A percentile compares a stretch with the other conserved stretches of the same genome.
Conservation (phyloP, 2,797 vertebrate genomes). For the Chaetodon trifasciatus region DNA sequence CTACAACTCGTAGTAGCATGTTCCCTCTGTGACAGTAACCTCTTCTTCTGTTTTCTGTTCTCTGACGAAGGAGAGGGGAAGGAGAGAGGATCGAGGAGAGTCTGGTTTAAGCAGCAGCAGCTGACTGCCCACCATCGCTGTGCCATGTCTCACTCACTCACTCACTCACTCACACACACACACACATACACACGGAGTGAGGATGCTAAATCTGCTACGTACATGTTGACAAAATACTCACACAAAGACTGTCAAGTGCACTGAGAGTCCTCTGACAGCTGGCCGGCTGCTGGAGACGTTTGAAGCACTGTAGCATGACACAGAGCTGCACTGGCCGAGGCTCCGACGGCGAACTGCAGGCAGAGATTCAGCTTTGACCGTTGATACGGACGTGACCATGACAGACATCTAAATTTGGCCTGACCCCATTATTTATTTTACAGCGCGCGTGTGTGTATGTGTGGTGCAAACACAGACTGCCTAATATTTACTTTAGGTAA, state of each 20-base stretch:
- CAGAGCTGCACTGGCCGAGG: constrained; percentile 42
- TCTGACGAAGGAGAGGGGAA: constrained; percentile 77
- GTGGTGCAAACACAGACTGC: constrained; percentile 41
- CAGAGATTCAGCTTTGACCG: constrained; percentile 30
- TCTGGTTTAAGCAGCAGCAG: constrained; percentile 70
- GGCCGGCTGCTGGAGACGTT: constrained; percentile 50
- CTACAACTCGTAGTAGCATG: background rate
- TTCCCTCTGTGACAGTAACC: background rate
- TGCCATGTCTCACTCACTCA: constrained; percentile 36
- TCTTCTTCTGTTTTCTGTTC: constrained; percentile 14
- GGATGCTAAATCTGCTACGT: constrained; percentile 38
- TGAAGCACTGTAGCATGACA: constrained; percentile 71
- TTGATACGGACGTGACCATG: constrained; percentile 43
- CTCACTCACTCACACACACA: constrained; percentile 21
- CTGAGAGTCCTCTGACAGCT: constrained; percentile 66
- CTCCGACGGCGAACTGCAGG: constrained; percentile 46
- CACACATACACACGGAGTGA: constrained; percentile 38
- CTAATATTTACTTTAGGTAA: constrained; percentile 79
- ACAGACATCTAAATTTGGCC: constrained; percentile 61
- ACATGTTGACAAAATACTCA: constrained; percentile 62
- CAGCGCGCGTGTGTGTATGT: constrained; percentile 33
- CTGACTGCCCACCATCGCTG: constrained; percentile 73
- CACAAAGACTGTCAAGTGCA: constrained; percentile 65
- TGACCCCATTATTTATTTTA: constrained; percentile 76
- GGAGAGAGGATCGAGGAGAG: constrained; percentile 75